These are phyloP conservation scores for Kudoa iwatai DNA, from an alignment of 30 jellyfish, hydroid and myxozoan species.

Conservation along the genomic window DNA sequence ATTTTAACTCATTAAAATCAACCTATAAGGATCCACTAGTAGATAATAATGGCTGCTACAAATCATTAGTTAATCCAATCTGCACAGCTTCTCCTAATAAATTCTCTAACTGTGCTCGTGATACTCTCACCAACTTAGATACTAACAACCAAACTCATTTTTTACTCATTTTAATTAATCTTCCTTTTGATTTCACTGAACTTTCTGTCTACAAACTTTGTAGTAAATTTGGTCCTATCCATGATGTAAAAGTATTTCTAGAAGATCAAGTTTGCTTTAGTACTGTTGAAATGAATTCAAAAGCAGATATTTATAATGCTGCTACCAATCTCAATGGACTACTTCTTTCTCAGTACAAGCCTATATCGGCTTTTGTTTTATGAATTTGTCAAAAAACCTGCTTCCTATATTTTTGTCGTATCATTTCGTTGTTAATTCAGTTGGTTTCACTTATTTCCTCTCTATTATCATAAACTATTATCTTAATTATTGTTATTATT, in stretches of 20 bases:
- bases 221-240: conserved; percentile 68
- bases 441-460: too few species aligned
- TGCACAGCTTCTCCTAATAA: too few species aligned
- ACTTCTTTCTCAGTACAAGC: neutral
- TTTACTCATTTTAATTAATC: conserved; percentile 2
- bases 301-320: conserved; percentile 45
- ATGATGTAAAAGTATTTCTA: conserved; percentile 59
- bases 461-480: too few species aligned
- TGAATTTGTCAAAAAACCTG: too few species aligned
- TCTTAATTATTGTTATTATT: too few species aligned
- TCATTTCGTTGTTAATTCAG: too few species aligned
- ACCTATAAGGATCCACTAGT: too few species aligned
- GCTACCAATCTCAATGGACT: conserved; percentile 35
- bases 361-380: neutral
- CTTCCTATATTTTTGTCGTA: too few species aligned
- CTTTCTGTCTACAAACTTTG: conserved; percentile 43
- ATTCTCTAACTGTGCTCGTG: conserved; percentile 2
- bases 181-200: conserved; percentile 60
- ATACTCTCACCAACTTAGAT: too few species aligned
- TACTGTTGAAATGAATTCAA: conserved; percentile 45
- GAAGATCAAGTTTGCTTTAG: conserved; percentile 84
- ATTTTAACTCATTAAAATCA: conserved; percentile 4
- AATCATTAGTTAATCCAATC: too few species aligned
- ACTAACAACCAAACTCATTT: conserved; percentile 5
- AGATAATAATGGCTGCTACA: too few species aligned